phyloP scores from a whole-genome alignment of 2,797 vertebrate species.

The Chiroxiphia lanceolata region DNA sequence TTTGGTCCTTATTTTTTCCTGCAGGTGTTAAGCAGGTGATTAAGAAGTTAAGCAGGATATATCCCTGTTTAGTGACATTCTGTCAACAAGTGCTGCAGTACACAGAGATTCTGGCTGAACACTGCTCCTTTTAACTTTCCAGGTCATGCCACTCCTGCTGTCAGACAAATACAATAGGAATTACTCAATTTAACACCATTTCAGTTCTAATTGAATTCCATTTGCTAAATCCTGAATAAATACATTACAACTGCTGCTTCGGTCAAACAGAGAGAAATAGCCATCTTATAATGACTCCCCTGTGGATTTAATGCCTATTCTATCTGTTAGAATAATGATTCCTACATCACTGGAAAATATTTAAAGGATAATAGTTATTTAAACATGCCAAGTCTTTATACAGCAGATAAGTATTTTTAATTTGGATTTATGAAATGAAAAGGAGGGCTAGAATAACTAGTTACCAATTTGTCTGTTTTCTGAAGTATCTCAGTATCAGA shows the following conservation, averaged over 20 bases:
- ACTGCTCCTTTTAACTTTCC: conserved; percentile 26
- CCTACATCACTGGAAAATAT: conserved; percentile 68
- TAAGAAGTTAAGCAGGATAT: conserved; percentile 22
- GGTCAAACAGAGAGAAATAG: conserved; percentile 75
- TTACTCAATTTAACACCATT: conserved; percentile 78
- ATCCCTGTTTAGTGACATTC: neutral
- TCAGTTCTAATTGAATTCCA: conserved; percentile 79
- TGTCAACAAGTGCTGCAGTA: conserved; percentile 23
- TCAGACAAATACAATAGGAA: conserved; percentile 74
- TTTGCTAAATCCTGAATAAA: conserved; percentile 82
- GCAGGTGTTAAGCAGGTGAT: neutral
- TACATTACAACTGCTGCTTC: conserved; percentile 71
- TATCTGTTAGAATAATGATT: conserved; percentile 74
- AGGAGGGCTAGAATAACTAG: conserved; percentile 15
- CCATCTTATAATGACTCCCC: conserved; percentile 77
- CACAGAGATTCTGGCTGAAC: neutral
- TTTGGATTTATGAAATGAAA: conserved; percentile 75
- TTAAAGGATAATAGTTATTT: conserved; percentile 75
- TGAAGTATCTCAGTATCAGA: neutral
- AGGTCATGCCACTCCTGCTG: conserved; percentile 56
- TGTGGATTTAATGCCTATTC: conserved; percentile 74
- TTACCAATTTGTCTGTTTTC: conserved; percentile 20
- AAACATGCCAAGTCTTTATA: conserved; percentile 71
- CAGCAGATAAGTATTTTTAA: conserved; percentile 72
- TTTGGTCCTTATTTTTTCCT: neutral